These are phyloP conservation scores for Hystrix brachyura DNA, from an alignment of 2,113 vertebrate species.

Conservation along the genomic window DNA sequence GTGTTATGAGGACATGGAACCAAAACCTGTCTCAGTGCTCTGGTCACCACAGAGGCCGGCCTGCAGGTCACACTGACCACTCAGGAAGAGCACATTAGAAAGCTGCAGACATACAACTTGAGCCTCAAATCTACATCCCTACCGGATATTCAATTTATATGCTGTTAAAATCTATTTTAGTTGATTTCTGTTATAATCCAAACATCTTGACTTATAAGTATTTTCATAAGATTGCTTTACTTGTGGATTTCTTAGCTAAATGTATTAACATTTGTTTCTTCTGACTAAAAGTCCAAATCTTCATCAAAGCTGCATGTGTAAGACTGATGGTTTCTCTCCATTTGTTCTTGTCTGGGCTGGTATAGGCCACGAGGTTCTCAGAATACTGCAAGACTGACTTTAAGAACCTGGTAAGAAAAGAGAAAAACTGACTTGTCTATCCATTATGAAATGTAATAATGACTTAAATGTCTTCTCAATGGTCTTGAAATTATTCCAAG, in stretches of 20 bases:
- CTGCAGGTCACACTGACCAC: background rate
- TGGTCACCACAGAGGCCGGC: background rate
- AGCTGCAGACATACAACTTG: fast-evolving
- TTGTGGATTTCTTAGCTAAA: constrained; percentile 32
- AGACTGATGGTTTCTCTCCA: constrained; percentile 86
- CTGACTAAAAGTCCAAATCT: constrained; percentile 81
- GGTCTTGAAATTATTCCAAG: background rate
- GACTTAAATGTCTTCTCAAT: background rate
- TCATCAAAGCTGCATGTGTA: constrained; percentile 80
- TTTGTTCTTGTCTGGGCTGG: constrained; percentile 87
- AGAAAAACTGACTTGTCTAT: background rate
- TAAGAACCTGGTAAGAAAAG: constrained; percentile 84
- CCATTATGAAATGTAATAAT: fast-evolving
- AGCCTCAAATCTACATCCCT: background rate
- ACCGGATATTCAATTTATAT: fast-evolving
- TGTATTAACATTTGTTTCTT: constrained; percentile 84
- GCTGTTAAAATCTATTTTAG: background rate
- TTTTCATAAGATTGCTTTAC: background rate
- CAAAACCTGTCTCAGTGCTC: fast-evolving
- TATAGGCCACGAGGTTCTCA: constrained; percentile 88
- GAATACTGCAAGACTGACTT: constrained; percentile 87
- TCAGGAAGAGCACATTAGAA: too few species aligned
- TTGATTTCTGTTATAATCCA: background rate
- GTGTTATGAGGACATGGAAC: fast-evolving
- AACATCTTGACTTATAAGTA: background rate